Evolutionary conservation across 2,113 vertebrate genomes (phyloP).

Genomic region (Ceyx melanurus): DNA sequence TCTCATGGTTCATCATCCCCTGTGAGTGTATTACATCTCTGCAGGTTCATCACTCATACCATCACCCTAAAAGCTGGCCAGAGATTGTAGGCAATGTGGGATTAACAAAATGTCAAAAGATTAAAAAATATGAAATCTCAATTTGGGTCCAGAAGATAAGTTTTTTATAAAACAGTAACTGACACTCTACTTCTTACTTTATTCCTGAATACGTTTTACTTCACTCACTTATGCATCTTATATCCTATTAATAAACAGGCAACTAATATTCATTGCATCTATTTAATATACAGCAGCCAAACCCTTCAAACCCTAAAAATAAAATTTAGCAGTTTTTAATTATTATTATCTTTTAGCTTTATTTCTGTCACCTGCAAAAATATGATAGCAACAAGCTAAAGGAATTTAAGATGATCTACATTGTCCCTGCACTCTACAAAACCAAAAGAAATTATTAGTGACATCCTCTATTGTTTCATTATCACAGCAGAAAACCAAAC

Average conservation of each 20-base stretch:
- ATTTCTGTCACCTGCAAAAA: background rate
- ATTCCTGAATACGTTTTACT: background rate
- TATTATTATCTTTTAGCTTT: background rate
- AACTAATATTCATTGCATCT: background rate
- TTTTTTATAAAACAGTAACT: background rate
- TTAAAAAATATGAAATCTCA: background rate
- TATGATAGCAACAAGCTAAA: accelerated
- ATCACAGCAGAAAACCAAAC: background rate
- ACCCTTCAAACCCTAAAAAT: background rate
- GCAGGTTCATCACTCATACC: background rate
- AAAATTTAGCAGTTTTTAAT: background rate
- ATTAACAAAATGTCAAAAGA: background rate
- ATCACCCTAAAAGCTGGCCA: background rate
- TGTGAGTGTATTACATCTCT: background rate
- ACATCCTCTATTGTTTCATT: background rate
- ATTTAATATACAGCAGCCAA: background rate
- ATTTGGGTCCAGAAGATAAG: background rate
- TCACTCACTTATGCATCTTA: background rate
- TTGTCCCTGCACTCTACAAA: background rate
- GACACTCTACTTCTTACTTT: background rate
- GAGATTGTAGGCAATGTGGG: background rate
- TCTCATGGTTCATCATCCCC: background rate
- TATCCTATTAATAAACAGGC: background rate
- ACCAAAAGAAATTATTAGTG: background rate
- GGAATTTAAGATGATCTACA: background rate